Evolutionary conservation across 1,140 invertebrate species (phyloP).

Genomic region (Orussus abietinus): DNA sequence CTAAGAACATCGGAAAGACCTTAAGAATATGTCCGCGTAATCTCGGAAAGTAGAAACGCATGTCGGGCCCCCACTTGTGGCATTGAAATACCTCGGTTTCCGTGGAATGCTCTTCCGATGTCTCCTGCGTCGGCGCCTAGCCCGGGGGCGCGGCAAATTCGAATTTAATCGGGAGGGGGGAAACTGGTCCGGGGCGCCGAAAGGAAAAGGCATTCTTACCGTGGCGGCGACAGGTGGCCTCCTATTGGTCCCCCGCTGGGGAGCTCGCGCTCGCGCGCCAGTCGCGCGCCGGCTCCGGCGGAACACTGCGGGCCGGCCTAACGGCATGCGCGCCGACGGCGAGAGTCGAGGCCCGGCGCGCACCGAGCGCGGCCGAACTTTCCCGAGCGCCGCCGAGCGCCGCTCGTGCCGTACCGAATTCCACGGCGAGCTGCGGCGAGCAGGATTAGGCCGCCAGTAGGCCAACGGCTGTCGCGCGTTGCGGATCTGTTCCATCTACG

Average conservation of each 20-base stretch:
- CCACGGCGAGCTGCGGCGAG: no score
- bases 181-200: conserved; percentile 29
- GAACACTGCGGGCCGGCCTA: conserved; percentile 20
- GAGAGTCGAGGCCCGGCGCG: conserved; percentile 5
- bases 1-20: no score
- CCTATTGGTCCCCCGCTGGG: background rate
- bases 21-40: no score
- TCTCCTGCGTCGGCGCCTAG: no score
- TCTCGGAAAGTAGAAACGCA: no score
- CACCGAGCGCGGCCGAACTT: conserved; percentile 14
- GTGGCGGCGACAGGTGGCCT: background rate
- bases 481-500: no score
- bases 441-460: no score
- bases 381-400: conserved; percentile 34
- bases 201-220: conserved; percentile 32
- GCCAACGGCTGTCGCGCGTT: conserved; percentile 46
- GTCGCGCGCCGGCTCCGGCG: conserved; percentile 18
- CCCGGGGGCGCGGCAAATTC: no score
- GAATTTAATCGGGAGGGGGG: no score
- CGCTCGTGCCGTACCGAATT: background rate
- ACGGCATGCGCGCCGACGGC: conserved; percentile 23
- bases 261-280: background rate
- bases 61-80: no score
- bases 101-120: no score
- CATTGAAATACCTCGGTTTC: no score